Conservation (phyloP, 2,113 vertebrate genomes). For the Arizona elegans region DNA sequence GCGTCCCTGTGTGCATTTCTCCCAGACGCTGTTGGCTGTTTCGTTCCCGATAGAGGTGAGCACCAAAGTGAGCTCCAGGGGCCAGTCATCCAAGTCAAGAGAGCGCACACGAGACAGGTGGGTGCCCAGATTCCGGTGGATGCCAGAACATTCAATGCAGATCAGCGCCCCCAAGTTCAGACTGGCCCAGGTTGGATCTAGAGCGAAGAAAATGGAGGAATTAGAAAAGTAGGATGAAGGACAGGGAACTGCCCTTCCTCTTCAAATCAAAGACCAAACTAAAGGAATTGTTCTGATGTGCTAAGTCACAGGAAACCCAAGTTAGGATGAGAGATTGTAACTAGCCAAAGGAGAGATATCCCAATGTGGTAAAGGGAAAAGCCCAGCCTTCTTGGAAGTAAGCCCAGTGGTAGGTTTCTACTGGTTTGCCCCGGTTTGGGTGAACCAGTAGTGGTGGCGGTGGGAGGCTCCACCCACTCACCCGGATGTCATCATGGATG, state of each 20-base stretch:
- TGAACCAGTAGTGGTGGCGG: too few relatives aligned
- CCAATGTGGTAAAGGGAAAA: not conserved
- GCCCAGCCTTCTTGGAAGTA: not conserved
- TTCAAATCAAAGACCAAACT: not conserved
- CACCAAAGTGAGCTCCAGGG: slow-evolving; percentile 89
- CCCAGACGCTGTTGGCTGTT: slow-evolving; percentile 92
- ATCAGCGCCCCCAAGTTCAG: slow-evolving; percentile 93
- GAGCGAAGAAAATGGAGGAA: not conserved
- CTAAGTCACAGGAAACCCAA: not conserved
- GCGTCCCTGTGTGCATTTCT: slow-evolving; percentile 82
- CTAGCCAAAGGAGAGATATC: not conserved
- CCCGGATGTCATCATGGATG: too few relatives aligned
- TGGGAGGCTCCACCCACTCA: too few relatives aligned
- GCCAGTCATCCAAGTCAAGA: slow-evolving; percentile 93
- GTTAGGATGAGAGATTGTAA: not conserved
- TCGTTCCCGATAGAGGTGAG: slow-evolving; percentile 90
- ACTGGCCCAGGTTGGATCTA: slow-evolving; percentile 95
- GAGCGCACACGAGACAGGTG: slow-evolving; percentile 94
- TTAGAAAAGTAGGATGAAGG: not conserved
- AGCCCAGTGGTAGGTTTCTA: not conserved
- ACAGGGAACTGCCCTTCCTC: too few relatives aligned
- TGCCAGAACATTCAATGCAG: slow-evolving; percentile 96
- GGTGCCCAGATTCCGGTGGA: slow-evolving; percentile 93
- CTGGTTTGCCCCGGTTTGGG: too few relatives aligned
- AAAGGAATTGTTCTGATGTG: not conserved